Evolutionary conservation across 2,888 invertebrate species (phyloP), one percentile per base, ranked within the genome.

Genomic region (Hydriomena furcata): DNA sequence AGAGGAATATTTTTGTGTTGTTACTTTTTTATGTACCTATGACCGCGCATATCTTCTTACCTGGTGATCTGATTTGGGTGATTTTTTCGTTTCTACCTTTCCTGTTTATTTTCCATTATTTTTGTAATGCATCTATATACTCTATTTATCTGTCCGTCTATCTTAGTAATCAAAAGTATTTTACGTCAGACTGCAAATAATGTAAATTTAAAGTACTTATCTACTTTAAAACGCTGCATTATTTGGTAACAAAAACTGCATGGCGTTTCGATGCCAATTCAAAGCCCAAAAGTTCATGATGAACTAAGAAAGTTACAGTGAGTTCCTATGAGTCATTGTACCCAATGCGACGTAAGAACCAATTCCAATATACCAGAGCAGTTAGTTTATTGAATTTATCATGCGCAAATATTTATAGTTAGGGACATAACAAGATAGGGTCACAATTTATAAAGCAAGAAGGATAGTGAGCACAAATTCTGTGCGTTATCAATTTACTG

Each of bases 391-490:
- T 84, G 84, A 76, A 80, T 85, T 85, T 81, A 86, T 87, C 85
- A 87, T 84, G 88, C 88, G 87, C 84, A 88, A 89, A 90, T 88
- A 89, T 90, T 87, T 90, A 90, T 89, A 70, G 89, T 84, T 82
- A 73, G 88, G 89, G 89, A 77, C 74, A 82, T 70, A 75, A 77
- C 75, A 74, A 76, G 82, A 84, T 84, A 86, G 87, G 86, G 87
- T 80, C 87, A 84, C 73, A 82, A 90, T 87, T 86, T 91, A 89
- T 79, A 84, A 86, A 82, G 79, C 77, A 79, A 76, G 65, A 66
- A 70, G 10, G 41, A 13, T 13, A 23, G 31, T 10, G 12, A 41
- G 41, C 41, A 31, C 30, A 23, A 31, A 23, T 30, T 27, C n/a
- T 8, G 35, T 23, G 30, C 7, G 11, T 10, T 30, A 12, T 30